Percentiles rank a stretch among this genome's conserved stretches.
These are phyloP conservation scores for Mustela nigripes DNA, from an alignment of 2,113 vertebrate genomes.

Conservation along the genomic window DNA sequence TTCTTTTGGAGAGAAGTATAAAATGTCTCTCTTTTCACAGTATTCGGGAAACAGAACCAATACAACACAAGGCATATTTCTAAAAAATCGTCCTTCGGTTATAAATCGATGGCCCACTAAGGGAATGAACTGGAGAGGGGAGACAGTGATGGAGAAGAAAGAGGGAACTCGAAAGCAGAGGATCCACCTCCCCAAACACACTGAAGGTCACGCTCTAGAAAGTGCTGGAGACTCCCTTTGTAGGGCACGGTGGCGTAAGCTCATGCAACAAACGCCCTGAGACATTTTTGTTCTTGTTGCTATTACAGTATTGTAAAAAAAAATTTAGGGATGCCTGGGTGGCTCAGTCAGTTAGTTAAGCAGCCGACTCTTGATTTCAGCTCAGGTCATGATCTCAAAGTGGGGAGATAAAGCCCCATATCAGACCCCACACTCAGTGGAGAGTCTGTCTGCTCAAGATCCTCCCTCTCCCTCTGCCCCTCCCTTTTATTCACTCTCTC, in stretches of 20 bases:
- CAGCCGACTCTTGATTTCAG: background rate
- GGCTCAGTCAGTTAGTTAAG: background rate
- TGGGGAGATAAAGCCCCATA: background rate
- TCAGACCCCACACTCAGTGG: background rate
- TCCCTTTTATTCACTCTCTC: background rate
- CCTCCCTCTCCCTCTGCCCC: background rate
- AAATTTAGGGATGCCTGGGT: background rate
- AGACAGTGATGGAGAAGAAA: background rate
- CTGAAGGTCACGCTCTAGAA: rapidly evolving
- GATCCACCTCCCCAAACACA: background rate
- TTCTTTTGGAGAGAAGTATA: slow-evolving; percentile 50
- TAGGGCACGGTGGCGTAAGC: rapidly evolving
- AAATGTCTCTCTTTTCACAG: slow-evolving; percentile 29
- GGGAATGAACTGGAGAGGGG: background rate
- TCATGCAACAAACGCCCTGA: rapidly evolving
- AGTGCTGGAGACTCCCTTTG: background rate
- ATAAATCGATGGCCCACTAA: slow-evolving; percentile 61
- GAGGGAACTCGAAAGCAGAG: background rate
- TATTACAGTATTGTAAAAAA: background rate
- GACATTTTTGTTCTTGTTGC: background rate
- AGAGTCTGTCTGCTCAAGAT: background rate
- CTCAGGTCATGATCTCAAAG: background rate
- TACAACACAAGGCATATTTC: background rate
- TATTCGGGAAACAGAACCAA: background rate
- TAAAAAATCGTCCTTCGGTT: slow-evolving; percentile 13